Evolutionary conservation across 2,888 invertebrate species (phyloP).

Genomic region (Apodemia mormo): DNA sequence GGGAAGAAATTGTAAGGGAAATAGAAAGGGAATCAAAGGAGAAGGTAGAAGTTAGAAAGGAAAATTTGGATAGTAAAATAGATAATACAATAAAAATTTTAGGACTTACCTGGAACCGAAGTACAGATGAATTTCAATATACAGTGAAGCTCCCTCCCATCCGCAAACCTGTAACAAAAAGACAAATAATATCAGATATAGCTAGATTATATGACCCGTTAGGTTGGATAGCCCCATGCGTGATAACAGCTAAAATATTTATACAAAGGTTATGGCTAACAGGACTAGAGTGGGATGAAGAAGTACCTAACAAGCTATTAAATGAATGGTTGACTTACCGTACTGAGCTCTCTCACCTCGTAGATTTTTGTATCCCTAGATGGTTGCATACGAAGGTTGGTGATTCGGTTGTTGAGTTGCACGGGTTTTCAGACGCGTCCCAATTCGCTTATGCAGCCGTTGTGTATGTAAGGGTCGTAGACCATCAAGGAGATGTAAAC

Average conservation of each 20-base stretch:
- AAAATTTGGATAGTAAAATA: conserved; percentile 31
- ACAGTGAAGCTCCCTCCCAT: conserved; percentile 30
- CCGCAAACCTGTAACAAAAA: conserved; percentile 27
- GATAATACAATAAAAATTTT: conserved; percentile 36
- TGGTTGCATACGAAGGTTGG: conserved; percentile 22
- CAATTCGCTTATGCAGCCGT: conserved; percentile 32
- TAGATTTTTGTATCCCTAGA: conserved; percentile 23
- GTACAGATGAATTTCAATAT: conserved; percentile 24
- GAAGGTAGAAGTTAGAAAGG: background rate
- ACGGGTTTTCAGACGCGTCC: conserved; percentile 17
- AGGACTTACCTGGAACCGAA: conserved; percentile 30
- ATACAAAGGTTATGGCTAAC: conserved; percentile 39
- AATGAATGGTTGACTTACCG: conserved; percentile 30
- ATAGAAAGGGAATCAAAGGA: conserved; percentile 8
- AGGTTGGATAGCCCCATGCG: conserved; percentile 35
- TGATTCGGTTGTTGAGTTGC: conserved; percentile 29
- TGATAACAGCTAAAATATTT: conserved; percentile 32
- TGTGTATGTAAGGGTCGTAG: conserved; percentile 28
- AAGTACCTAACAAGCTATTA: conserved; percentile 27
- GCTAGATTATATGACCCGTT: conserved; percentile 34
- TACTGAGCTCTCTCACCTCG: conserved; percentile 25
- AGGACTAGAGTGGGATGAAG: conserved; percentile 38
- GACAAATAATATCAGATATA: conserved; percentile 33
- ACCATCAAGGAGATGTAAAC: conserved; percentile 10
- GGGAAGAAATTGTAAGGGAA: conserved; percentile 36